Conservation (phyloP, 1,140 invertebrate species). For the Thaumetopoea pityocampa region DNA sequence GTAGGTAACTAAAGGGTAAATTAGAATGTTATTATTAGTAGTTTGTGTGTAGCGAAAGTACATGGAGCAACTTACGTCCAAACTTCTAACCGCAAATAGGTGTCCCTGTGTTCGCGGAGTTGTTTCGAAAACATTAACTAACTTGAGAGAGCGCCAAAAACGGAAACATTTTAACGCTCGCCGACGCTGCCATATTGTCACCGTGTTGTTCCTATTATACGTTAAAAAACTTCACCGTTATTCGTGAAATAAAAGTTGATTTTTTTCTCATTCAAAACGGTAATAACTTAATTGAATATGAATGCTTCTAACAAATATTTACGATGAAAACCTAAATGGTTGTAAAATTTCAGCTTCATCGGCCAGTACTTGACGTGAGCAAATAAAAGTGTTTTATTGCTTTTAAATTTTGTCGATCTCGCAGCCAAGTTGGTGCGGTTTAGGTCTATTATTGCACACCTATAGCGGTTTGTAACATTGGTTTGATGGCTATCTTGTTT, state of each 20-base stretch:
- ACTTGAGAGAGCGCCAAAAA: slow-evolving; percentile 67
- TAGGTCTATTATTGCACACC: slow-evolving; percentile 14
- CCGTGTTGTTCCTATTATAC: slow-evolving; percentile 49
- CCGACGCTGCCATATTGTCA: slow-evolving; percentile 46
- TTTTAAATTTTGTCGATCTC: slow-evolving; percentile 26
- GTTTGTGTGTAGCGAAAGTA: slow-evolving; percentile 13
- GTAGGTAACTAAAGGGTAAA: slow-evolving; percentile 4
- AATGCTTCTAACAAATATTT: slow-evolving; percentile 26
- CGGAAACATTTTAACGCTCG: slow-evolving; percentile 59
- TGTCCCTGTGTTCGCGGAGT: slow-evolving; percentile 51
- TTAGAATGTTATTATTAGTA: slow-evolving; percentile 28
- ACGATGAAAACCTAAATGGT: slow-evolving; percentile 21
- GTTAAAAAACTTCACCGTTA: slow-evolving; percentile 38
- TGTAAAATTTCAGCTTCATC: slow-evolving; percentile 26
- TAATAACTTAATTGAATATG: slow-evolving; percentile 15
- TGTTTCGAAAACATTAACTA: slow-evolving; percentile 71
- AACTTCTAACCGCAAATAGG: slow-evolving; percentile 47
- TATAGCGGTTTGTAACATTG: slow-evolving; percentile 45
- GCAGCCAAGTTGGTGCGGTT: slow-evolving; percentile 13
- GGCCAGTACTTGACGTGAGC: slow-evolving; percentile 21
- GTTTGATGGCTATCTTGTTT: slow-evolving; percentile 71
- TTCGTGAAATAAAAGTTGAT: slow-evolving; percentile 11
- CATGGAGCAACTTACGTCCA: slow-evolving; percentile 33
- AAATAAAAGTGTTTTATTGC: slow-evolving; percentile 36
- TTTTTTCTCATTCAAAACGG: slow-evolving; percentile 8